Evolutionary conservation across 2,113 vertebrate genomes (phyloP).

Genomic region (Cyprinus carpio): DNA sequence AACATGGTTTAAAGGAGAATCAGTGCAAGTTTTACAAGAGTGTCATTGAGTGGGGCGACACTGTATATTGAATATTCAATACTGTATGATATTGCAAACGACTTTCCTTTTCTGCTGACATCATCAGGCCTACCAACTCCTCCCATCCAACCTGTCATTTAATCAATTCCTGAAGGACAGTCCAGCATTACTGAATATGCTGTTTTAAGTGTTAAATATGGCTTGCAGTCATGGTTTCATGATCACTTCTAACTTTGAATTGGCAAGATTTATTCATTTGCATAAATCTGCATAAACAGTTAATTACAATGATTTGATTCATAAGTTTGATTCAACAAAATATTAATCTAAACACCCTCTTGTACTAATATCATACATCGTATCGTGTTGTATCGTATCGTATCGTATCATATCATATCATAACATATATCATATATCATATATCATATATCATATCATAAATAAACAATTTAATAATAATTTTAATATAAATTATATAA

Average conservation of each 20-base stretch:
- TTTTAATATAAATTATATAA: too few species aligned
- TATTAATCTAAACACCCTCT: too few species aligned
- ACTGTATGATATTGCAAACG: not conserved
- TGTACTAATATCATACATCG: too few species aligned
- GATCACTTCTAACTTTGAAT: not conserved
- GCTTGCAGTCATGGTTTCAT: too few species aligned
- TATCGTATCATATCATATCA: too few species aligned
- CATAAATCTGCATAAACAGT: not conserved
- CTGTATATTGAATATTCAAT: not conserved
- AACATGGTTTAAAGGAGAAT: not conserved
- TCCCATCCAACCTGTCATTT: not conserved
- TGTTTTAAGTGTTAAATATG: not conserved
- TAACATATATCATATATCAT: too few species aligned
- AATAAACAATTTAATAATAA: too few species aligned
- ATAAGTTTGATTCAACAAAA: not conserved
- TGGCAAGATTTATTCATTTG: not conserved
- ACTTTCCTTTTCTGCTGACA: not conserved
- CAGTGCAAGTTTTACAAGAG: not conserved
- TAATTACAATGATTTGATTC: too few species aligned
- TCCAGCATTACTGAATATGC: not conserved
- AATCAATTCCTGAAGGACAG: not conserved
- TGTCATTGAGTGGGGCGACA: not conserved
- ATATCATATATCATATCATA: too few species aligned
- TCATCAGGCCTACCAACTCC: not conserved
- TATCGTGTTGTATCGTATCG: too few species aligned